Evolutionary conservation across 2,888 invertebrate species (phyloP).

Genomic region (Xiphydria camelus): DNA sequence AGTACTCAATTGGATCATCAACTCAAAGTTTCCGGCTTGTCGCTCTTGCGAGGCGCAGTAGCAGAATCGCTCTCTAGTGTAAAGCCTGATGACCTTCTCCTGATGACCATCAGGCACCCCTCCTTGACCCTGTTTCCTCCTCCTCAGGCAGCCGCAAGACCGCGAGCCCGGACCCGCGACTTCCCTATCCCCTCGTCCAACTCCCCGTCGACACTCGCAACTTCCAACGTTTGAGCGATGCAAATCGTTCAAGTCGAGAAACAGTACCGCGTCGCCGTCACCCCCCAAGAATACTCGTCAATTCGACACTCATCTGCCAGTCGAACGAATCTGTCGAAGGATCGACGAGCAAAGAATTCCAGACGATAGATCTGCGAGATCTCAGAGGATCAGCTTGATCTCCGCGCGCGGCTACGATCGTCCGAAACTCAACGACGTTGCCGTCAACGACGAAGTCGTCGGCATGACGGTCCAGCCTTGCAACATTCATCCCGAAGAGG

Average conservation of each 20-base stretch:
- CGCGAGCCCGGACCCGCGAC: conserved; percentile 22
- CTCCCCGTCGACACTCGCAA: too few relatives aligned
- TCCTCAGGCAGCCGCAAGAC: conserved; percentile 38
- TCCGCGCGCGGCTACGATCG: conserved; percentile 31
- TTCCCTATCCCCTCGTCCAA: conserved; percentile 19
- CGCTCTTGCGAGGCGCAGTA: too few relatives aligned
- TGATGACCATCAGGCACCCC: conserved; percentile 31
- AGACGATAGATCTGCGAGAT: too few relatives aligned
- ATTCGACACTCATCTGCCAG: too few relatives aligned
- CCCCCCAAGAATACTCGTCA: too few relatives aligned
- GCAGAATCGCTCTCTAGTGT: background rate
- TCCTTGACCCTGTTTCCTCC: conserved; percentile 41
- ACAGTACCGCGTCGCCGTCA: background rate
- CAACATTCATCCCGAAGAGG: conserved; percentile 18
- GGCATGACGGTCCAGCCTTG: conserved; percentile 51
- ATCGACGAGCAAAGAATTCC: conserved; percentile 5
- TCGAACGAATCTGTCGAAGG: too few relatives aligned
- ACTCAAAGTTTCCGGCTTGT: background rate
- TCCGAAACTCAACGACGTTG: conserved; percentile 51
- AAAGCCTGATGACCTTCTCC: conserved; percentile 35
- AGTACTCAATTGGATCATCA: background rate
- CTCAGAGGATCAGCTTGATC: conserved; percentile 10
- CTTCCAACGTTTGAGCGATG: too few relatives aligned
- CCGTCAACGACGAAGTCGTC: conserved; percentile 46
- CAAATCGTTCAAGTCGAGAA: conserved; percentile 1